Percentiles rank a stretch among this genome's conserved stretches.
phyloP scores from a whole-genome alignment of 2,113 vertebrate species.

The Ciconia stormi region DNA sequence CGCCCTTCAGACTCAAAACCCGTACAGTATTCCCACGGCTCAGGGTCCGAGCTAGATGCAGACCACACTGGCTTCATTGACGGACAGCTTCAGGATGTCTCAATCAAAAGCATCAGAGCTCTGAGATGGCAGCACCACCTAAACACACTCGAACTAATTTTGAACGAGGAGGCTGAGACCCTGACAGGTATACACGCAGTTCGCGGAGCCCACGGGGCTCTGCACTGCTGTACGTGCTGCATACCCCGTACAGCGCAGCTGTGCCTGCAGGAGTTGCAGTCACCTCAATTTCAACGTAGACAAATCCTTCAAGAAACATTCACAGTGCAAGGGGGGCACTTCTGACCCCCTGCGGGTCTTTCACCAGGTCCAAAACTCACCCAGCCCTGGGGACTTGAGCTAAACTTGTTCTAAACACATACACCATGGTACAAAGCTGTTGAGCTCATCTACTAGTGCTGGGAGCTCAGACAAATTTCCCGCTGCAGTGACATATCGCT shows the following conservation, averaged over 20 bases:
- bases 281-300: accelerated
- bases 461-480: not conserved
- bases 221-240: accelerated
- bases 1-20: not conserved
- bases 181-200: accelerated
- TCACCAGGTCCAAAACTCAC: not conserved
- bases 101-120: not conserved
- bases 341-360: not conserved
- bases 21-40: not conserved
- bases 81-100: not conserved
- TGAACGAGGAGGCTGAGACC: not conserved
- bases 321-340: not conserved
- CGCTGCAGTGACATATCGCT: not conserved
- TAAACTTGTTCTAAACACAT: not conserved
- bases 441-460: not conserved
- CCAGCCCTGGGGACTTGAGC: not conserved
- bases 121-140: not conserved
- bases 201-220: accelerated
- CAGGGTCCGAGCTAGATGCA: not conserved
- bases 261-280: not conserved
- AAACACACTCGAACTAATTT: not conserved
- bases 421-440: not conserved
- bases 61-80: accelerated
- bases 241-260: not conserved
- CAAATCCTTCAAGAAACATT: not conserved